Evolutionary conservation across 1,140 invertebrate species (phyloP), one percentile per base, ranked within the genome.

Genomic region (Drosophila lowei): DNA sequence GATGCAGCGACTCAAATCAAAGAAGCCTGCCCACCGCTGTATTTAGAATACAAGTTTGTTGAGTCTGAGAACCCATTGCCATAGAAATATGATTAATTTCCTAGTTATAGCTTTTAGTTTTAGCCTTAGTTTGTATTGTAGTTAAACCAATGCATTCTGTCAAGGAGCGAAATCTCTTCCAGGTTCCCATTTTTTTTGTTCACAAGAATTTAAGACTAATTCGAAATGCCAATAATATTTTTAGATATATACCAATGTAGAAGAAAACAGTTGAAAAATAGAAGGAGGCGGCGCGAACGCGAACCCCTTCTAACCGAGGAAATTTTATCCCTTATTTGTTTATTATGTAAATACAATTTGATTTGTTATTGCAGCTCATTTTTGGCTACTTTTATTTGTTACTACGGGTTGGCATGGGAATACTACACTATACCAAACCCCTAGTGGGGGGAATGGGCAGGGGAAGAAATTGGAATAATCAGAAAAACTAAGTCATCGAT

Each of bases 301-400:
- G 6, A 44, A 53, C 9, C 63, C 47, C 44, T 65, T 66, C 63
- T 23, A 13, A 13, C 34, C 34, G 3, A 5, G 11, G 34, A 53
- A 47, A 50, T 52, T 38, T 65, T 66, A 66, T 72, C 41, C 49
- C 72, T 56, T 65, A 76, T 70, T 78, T 70, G 63, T 78, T 79
- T 67, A 79, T 84, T 84, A 85, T 84, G 79, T 79, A 84, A 84
- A 84, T 84, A 84, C 76, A 83, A 79, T 84, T 79, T 84, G 76
- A 85, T 79, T 84, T 84, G 79, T 84, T 84, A 84, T 72, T 84
- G 74, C 72, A 72, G 48, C 44, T 72, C 54, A 60, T 63, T 63
- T 71, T 62, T 54, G 71, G 54, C 46, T 65, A 65, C 63, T 80
- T 77, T 77, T 56, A 68, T 72, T 78, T 78, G 56, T 72, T 66